Evolutionary conservation across 2,797 vertebrate genomes (phyloP).

Genomic region (Merluccius polli): DNA sequence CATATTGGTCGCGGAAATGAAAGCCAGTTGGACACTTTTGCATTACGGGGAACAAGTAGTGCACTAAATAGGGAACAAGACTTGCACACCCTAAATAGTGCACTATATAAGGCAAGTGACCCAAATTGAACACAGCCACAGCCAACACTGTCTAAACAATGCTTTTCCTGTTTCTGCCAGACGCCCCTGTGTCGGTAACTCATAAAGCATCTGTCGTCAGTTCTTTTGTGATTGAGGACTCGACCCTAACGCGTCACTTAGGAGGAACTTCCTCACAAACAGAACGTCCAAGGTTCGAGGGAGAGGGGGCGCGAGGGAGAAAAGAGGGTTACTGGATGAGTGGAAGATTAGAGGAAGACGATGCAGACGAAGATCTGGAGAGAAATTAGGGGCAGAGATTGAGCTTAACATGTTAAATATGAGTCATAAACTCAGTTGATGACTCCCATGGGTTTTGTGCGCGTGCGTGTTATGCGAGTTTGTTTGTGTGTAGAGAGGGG

Average conservation of each 20-base stretch:
- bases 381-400: constrained; percentile 19
- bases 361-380: constrained; percentile 6
- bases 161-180: not conserved
- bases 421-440: constrained; percentile 48
- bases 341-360: not conserved
- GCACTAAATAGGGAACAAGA: not conserved
- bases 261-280: not conserved
- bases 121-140: not conserved
- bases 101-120: not conserved
- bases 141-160: not conserved
- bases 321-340: not conserved
- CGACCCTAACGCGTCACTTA: not conserved
- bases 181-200: not conserved
- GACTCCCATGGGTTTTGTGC: constrained; percentile 37
- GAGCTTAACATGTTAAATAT: constrained; percentile 25
- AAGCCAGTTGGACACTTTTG: not conserved
- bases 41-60: not conserved
- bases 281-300: not conserved
- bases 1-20: too few relatives aligned
- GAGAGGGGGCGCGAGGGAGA: not conserved
- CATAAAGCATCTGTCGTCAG: not conserved
- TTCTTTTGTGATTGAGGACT: not conserved
- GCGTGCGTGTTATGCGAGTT: constrained; percentile 30
- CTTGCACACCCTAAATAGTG: not conserved
- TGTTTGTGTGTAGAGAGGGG: not conserved